Evolutionary conservation across 2,113 vertebrate genomes (phyloP).

Genomic region (Saccopteryx leptura): DNA sequence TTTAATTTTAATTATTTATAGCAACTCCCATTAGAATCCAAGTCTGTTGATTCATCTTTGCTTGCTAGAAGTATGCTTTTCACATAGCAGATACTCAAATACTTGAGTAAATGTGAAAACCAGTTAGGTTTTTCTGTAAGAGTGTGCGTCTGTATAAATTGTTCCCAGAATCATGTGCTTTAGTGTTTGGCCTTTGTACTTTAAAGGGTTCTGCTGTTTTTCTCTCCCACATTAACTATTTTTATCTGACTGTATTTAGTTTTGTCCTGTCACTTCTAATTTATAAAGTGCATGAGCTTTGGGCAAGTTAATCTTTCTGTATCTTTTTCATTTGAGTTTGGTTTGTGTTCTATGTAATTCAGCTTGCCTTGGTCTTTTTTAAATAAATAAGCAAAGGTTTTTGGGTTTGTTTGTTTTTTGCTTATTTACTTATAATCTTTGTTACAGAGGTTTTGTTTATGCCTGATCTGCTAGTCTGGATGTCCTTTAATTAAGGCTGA

Average conservation of each 20-base stretch:
- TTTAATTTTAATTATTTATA: constrained; percentile 54
- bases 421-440: constrained; percentile 16
- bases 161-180: constrained; percentile 41
- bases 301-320: not conserved
- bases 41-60: constrained; percentile 48
- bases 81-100: constrained; percentile 33
- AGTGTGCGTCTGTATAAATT: constrained; percentile 11
- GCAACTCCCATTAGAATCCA: not conserved
- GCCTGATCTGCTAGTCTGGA: constrained; percentile 2
- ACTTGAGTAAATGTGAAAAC: constrained; percentile 56
- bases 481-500: constrained; percentile 50
- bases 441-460: constrained; percentile 13
- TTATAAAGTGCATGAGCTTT: constrained; percentile 21
- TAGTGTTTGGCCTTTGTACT: constrained; percentile 47
- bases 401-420: not conserved
- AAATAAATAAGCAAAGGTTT: not conserved
- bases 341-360: constrained; percentile 12
- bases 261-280: constrained; percentile 46
- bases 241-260: constrained; percentile 50
- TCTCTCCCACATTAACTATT: constrained; percentile 12
- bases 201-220: constrained; percentile 5
- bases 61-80: constrained; percentile 26
- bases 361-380: not conserved
- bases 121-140: constrained; percentile 29
- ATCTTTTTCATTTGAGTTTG: constrained; percentile 36